A percentile compares a stretch with the other conserved stretches of the same genome.
These are phyloP conservation scores for Drosophila yakuba DNA, from an alignment of 1,140 invertebrate genomes.

Conservation along the genomic window DNA sequence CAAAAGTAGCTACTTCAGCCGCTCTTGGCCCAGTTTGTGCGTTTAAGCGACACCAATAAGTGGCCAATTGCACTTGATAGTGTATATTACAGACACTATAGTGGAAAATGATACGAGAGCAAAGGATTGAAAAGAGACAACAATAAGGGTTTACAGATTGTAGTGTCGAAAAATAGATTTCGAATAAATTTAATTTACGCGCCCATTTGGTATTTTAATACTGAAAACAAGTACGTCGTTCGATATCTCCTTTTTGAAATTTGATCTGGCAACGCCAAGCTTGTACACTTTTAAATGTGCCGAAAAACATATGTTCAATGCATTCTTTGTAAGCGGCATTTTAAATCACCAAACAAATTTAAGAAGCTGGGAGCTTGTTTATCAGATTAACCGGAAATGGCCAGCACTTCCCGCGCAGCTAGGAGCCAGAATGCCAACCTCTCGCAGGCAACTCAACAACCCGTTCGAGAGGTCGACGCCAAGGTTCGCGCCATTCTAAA, in stretches of 20 bases:
- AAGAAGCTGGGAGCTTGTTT: background rate
- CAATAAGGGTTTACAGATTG: no score
- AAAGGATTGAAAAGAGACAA: conserved; percentile 3
- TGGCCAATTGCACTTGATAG: conserved; percentile 30
- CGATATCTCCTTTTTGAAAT: background rate
- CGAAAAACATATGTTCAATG: background rate
- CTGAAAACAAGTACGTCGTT: background rate
- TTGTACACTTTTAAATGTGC: background rate
- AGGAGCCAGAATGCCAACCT: conserved; percentile 13
- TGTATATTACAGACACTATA: conserved; percentile 9
- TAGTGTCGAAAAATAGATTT: background rate
- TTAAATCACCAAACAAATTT: background rate
- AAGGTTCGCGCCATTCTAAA: conserved; percentile 53
- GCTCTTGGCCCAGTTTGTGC: conserved; percentile 54
- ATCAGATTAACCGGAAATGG: conserved; percentile 23
- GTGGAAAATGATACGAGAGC: conserved; percentile 4
- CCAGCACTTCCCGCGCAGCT: conserved; percentile 47
- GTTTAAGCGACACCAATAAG: conserved; percentile 33
- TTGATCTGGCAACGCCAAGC: background rate
- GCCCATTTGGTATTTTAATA: conserved; percentile 9
- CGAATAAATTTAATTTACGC: background rate
- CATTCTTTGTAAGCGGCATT: background rate
- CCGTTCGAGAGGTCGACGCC: conserved; percentile 8
- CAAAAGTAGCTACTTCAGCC: conserved; percentile 23
- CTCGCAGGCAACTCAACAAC: conserved; percentile 19